Evolutionary conservation across 1,140 invertebrate genomes (phyloP), one percentile per base, ranked within the genome.

Genomic region (Macrostomum lignano): DNA sequence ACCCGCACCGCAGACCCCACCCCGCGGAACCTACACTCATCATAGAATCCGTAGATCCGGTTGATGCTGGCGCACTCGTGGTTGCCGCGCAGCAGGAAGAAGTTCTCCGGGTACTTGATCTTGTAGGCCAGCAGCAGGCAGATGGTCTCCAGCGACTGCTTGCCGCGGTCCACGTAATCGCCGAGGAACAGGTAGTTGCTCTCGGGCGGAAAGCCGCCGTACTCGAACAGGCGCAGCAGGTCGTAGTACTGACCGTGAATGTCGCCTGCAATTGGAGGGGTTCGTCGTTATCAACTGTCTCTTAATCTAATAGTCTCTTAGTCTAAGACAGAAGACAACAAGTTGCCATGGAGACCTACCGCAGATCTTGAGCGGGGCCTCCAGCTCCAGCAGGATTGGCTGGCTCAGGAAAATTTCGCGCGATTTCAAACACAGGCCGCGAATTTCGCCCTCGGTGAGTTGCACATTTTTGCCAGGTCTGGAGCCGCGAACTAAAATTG

Each of bases 201-300:
- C 55, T 72, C 73, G 46, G 82, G 74, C 47, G 88, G 88, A 44
- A 79, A 73, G 25, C 91, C 91, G 46, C 88, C 88, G 47, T 96
- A 86, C 66, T 96, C 88, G 65, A 98, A 98, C 60, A 98, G 67
- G 67, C 96, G 96, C 84, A 98, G 94, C 63, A 96, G 69, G 69
- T 96, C 88, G 65, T 91, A 96, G 65, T 94, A 98, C 65, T 96
- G 88, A 46, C 88, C 88, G 65, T 96, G 88, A 56, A 96, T 93
- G 62, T 96, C 88, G 46, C 91, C 88, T 67, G 88, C 96, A 37
- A 96, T 88, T 32, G 14, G 31, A 51, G 71, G 62, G 17, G 26
- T n/a, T n/a, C n/a, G n/a, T n/a, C n/a, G n/a, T n/a, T n/a, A n/a
- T n/a, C n/a, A n/a, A n/a, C n/a, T n/a, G n/a, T n/a, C n/a, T n/a